These are phyloP conservation scores for Ploceus nigricollis DNA, from an alignment of 2,113 vertebrate species.

Conservation along the genomic window DNA sequence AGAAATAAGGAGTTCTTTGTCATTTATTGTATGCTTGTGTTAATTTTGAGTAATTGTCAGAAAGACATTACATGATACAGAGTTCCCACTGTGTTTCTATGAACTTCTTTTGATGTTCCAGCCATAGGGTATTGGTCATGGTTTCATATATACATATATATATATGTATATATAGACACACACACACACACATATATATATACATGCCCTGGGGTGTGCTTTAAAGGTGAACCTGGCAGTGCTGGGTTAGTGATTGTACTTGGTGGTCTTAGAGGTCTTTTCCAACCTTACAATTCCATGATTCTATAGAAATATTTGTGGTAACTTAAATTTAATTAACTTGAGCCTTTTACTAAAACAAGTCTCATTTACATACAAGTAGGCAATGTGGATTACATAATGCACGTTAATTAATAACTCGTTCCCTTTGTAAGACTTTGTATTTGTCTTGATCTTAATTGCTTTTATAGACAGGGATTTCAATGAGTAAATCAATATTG, in stretches of 20 bases:
- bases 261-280: not conserved
- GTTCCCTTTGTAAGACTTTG: not conserved
- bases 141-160: not conserved
- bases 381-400: not conserved
- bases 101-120: not conserved
- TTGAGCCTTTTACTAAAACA: not conserved
- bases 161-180: no score
- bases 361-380: not conserved
- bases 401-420: not conserved
- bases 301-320: not conserved
- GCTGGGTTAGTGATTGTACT: not conserved
- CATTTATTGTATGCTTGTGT: not conserved
- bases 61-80: not conserved
- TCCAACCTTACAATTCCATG: not conserved
- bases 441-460: not conserved
- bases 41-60: not conserved
- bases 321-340: not conserved
- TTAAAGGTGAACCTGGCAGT: not conserved
- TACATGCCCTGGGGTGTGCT: rapidly evolving
- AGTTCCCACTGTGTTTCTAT: not conserved
- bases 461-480: not conserved
- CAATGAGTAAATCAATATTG: not conserved
- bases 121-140: not conserved
- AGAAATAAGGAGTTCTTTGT: not conserved
- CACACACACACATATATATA: no score